Conservation (phyloP, 1,140 invertebrate genomes). For the Drosophila triauraria region DNA sequence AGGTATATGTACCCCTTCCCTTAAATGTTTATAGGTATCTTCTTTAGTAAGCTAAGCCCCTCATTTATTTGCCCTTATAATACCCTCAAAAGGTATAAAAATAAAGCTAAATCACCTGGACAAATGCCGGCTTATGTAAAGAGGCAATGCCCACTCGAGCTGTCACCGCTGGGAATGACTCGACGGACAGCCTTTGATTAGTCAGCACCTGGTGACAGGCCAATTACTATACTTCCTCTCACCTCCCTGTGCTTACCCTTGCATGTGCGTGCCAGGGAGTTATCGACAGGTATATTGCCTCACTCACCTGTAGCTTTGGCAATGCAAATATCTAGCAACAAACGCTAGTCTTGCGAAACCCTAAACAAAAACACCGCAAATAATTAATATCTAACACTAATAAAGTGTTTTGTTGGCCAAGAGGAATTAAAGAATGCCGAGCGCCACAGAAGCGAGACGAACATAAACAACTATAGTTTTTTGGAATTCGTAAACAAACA, state of each 20-base stretch:
- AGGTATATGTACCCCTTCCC: no score
- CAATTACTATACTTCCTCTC: constrained; percentile 21
- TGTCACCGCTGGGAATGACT: constrained; percentile 36
- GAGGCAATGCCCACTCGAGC: constrained; percentile 23
- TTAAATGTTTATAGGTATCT: no score
- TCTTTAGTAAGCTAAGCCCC: neutral
- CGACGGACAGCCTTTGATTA: constrained; percentile 19
- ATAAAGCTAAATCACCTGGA: constrained; percentile 6
- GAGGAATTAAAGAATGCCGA: constrained; percentile 24
- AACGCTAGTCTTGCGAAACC: constrained; percentile 25
- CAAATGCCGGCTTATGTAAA: constrained; percentile 15
- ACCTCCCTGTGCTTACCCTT: neutral
- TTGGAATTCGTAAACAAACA: constrained; percentile 37
- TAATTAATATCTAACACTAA: constrained; percentile 39
- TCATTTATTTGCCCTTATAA: neutral
- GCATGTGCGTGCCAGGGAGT: constrained; percentile 25
- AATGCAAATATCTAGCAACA: constrained; percentile 15
- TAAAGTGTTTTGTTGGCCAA: constrained; percentile 30
- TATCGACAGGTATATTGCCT: constrained; percentile 42
- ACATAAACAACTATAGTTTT: constrained; percentile 26
- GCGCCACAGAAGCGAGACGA: constrained; percentile 37
- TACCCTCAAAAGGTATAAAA: neutral
- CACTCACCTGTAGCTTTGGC: constrained; percentile 29
- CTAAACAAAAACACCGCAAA: constrained; percentile 25
- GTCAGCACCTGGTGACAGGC: constrained; percentile 42